A percentile compares a stretch with the other conserved stretches of the same genome.
Evolutionary conservation across 2,113 vertebrate species (phyloP).

Genomic region (Arvicanthis niloticus): DNA sequence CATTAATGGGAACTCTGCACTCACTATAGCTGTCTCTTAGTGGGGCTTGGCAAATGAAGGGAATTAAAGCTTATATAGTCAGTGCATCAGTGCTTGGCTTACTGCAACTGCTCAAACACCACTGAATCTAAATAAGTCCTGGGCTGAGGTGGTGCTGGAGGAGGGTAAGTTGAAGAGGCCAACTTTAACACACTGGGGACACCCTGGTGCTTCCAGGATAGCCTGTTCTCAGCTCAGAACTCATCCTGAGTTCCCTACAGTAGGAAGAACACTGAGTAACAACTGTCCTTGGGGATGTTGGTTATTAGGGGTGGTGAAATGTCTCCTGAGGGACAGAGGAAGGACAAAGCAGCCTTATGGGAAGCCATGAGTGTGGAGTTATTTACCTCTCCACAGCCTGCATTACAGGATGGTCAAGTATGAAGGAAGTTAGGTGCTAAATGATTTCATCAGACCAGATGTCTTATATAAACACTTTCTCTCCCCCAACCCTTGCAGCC

Average conservation of each 20-base stretch:
- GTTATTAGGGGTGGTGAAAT: accelerated
- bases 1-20: background rate
- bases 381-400: background rate
- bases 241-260: no score
- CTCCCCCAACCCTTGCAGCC: background rate
- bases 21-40: background rate
- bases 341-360: background rate
- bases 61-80: background rate
- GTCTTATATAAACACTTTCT: background rate
- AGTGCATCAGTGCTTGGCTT: background rate
- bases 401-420: conserved; percentile 37
- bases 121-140: background rate
- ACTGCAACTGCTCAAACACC: background rate
- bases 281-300: background rate
- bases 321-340: background rate
- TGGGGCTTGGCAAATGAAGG: background rate
- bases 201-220: background rate
- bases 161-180: background rate
- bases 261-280: background rate
- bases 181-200: accelerated
- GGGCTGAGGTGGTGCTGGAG: background rate
- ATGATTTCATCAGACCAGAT: conserved; percentile 53
- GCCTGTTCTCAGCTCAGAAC: background rate
- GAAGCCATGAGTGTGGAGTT: background rate
- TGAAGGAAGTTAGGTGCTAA: background rate